Base-by-base conservation (phyloP, 2,113 vertebrate species). In the Arizona elegans region DNA sequence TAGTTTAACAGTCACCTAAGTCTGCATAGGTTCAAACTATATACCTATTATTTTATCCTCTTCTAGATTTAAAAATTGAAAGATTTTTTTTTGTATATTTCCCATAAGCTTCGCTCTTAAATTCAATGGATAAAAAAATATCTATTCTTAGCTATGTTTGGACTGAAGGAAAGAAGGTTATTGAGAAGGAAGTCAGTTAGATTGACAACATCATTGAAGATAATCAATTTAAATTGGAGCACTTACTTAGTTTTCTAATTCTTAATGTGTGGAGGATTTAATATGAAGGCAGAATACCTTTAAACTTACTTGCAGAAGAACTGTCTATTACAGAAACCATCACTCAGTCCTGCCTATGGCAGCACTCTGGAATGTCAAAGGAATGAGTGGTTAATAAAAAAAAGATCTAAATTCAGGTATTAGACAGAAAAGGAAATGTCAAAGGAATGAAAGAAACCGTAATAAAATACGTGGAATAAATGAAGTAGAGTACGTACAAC, bases 111-210 rank as follows among this genome's bases (percentile, higher is more conserved):
- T 26, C 7, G 0, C n/a, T 29, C 47, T 90, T 86, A n/a, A 62
- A 53, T 62, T 93, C 75, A 21, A 54, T 86, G 8, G 55, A 86
- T 90, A 43, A 81, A 90, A 55, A 92, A 86, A 47, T 33, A 86
- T n/a, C 92, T 93, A 93, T 90, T 93, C 75, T 93, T 93, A 90
- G 92, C 86, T n/a, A 90, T 93, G 92, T 90, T 93, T 93, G 81
- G 75, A 93, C 56, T 86, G 75, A 59, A 75, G 26, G 50, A 90
- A 59, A 90, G 55, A 90, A 90, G 23, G 3, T 86, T 54, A 81
- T 54, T 90, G 88, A 62, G 75, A 93, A 65, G 56, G 75, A 26
- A 93, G 92, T 52, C 87, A 92, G 47, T 8, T 90, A 86, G 88
- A 93, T 90, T 93, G 92, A 93, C 92, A 93, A 87, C 88, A 93